Evolutionary conservation across 2,888 invertebrate genomes (phyloP), one percentile per base, ranked within the genome.

Genomic region (Eretmocerus hayati): DNA sequence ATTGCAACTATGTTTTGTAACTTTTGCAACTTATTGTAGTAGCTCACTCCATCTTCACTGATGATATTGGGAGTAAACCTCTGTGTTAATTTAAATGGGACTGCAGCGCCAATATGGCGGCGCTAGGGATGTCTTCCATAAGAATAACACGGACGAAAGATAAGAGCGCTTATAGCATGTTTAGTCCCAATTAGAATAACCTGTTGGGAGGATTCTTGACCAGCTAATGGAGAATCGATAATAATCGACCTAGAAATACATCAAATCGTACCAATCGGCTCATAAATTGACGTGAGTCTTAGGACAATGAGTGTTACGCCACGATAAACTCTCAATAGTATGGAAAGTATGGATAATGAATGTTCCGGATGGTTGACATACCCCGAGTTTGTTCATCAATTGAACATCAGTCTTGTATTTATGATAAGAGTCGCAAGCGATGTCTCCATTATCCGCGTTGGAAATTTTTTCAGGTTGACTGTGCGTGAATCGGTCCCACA

Each of bases 391-490:
- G 46, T 56, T 58, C 13, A 55, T 26, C 23, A 59, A 32, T 30
- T 15, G 32, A 15, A 58, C 51, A 42, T 63, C 69, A 62, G 81
- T 79, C 59, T 77, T 75, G 64, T 80, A 83, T 47, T 78, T 76
- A 61, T 83, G 77, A 62, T 84, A 85, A 13, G 83, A 84, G 62
- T 85, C 83, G 22, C 83, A 81, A 0, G 86, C 82, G 1, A 83
- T 74, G 53, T 85, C 82, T 0, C 78, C 85, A 48, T 78, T 83
- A 1, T 76, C 74, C 4, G 74, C 69, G 54, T 81, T 77, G 54
- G 64, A 66, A 6, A 85, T 76, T 42, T 75, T 74, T 21, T 76
- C 75, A 20, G 75, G 72, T 53, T 76, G 71, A 1, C 63, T 70
- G 50, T 80, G 81, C 2, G 74, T 69, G 58, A 75, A 70, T 47